Evolutionary conservation across 2,797 vertebrate species (phyloP).

Genomic region (Syndactyla subalaris): DNA sequence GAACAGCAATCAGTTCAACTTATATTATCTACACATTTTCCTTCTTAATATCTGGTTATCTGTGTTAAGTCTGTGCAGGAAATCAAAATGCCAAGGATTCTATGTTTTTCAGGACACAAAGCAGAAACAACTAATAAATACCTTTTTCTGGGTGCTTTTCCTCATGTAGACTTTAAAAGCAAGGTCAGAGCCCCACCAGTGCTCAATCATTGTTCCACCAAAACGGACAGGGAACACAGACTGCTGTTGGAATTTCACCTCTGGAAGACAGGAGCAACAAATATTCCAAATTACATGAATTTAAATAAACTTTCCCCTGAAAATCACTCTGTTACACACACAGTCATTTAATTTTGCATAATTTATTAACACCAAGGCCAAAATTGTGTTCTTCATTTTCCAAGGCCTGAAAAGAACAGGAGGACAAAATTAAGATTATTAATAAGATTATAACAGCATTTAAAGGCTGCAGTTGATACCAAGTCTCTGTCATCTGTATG

Average conservation of each 20-base stretch:
- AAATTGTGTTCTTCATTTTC: background rate
- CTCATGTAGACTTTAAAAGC: slow-evolving; percentile 87
- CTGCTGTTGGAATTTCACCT: slow-evolving; percentile 87
- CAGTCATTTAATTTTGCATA: background rate
- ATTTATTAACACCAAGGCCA: background rate
- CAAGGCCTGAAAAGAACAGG: background rate
- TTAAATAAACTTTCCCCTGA: background rate
- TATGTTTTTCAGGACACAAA: background rate
- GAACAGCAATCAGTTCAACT: background rate
- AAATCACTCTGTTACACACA: background rate
- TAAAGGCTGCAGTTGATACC: background rate
- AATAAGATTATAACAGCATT: background rate
- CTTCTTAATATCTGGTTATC: background rate
- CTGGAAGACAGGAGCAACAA: slow-evolving; percentile 73
- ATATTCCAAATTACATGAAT: background rate
- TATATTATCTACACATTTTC: rapidly evolving
- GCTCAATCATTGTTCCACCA: slow-evolving; percentile 74
- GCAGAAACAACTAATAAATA: slow-evolving; percentile 30
- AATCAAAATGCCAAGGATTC: background rate
- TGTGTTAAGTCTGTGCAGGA: background rate
- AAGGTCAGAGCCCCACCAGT: slow-evolving; percentile 87
- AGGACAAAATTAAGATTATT: background rate
- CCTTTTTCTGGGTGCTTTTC: slow-evolving; percentile 88
- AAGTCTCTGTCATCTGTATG: background rate
- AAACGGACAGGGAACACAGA: slow-evolving; percentile 87